Conservation (phyloP, 2,113 vertebrate genomes). For the Caretta caretta region DNA sequence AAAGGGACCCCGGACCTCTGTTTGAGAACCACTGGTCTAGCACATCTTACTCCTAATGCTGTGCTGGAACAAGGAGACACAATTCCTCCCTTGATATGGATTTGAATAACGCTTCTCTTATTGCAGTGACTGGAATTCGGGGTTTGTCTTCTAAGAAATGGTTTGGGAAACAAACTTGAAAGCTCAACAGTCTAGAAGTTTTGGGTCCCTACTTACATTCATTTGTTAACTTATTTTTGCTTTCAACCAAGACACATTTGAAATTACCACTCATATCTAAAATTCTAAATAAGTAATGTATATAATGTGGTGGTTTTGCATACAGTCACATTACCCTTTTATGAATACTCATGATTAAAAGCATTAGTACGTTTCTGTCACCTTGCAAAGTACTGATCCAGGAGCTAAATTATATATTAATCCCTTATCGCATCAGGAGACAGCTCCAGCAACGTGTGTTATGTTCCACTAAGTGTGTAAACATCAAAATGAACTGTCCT, state of each 20-base stretch:
- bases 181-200: fast-evolving
- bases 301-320: background rate
- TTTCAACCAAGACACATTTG: background rate
- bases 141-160: fast-evolving
- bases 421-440: background rate
- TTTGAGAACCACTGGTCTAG: background rate
- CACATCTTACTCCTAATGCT: background rate
- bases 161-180: background rate
- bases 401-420: background rate
- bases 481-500: background rate
- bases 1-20: too few relatives aligned
- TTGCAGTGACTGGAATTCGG: background rate
- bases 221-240: background rate
- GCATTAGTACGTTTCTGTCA: fast-evolving
- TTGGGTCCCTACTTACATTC: fast-evolving
- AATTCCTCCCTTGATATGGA: fast-evolving
- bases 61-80: background rate
- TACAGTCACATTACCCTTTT: fast-evolving
- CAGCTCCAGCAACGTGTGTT: too few relatives aligned
- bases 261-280: background rate
- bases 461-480: background rate
- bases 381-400: background rate
- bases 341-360: background rate
- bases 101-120: background rate
- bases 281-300: background rate